Conservation (phyloP, 1,140 invertebrate genomes). For the Nilaparvata lugens region DNA sequence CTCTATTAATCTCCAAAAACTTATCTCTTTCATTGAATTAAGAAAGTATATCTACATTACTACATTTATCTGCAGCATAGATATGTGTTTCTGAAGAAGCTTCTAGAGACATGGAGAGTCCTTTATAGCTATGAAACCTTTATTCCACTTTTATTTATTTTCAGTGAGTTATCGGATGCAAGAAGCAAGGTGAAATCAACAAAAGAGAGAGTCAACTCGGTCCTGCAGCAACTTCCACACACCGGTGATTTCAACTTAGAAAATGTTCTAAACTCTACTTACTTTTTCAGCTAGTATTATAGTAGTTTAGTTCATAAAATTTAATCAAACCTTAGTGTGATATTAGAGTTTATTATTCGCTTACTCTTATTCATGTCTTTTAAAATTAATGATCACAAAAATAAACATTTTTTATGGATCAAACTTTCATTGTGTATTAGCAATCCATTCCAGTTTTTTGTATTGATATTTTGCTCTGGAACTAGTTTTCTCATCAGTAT, state of each 20-base stretch:
- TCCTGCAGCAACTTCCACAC: conserved; percentile 50
- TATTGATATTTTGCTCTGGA: too few relatives aligned
- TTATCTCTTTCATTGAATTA: not conserved
- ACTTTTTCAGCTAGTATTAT: conserved; percentile 63
- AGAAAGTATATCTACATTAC: not conserved
- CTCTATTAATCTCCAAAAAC: not conserved
- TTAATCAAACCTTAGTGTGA: too few relatives aligned
- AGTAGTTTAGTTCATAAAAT: too few relatives aligned
- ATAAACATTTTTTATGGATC: too few relatives aligned
- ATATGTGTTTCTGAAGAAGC: not conserved
- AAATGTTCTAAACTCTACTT: conserved; percentile 63
- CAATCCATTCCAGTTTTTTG: too few relatives aligned
- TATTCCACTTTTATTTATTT: conserved; percentile 6
- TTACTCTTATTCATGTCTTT: too few relatives aligned
- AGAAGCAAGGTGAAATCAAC: conserved; percentile 10
- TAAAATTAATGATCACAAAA: too few relatives aligned
- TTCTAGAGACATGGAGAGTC: not conserved
- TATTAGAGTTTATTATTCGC: too few relatives aligned
- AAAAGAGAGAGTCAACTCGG: conserved; percentile 45
- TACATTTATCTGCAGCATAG: not conserved
- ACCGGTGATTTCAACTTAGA: conserved; percentile 68
- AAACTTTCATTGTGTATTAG: too few relatives aligned
- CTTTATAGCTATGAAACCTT: not conserved
- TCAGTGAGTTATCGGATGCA: conserved; percentile 5
- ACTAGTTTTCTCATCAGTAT: too few relatives aligned